Conservation (phyloP, 2,797 vertebrate species). For the Coracias cyanogaster region DNA sequence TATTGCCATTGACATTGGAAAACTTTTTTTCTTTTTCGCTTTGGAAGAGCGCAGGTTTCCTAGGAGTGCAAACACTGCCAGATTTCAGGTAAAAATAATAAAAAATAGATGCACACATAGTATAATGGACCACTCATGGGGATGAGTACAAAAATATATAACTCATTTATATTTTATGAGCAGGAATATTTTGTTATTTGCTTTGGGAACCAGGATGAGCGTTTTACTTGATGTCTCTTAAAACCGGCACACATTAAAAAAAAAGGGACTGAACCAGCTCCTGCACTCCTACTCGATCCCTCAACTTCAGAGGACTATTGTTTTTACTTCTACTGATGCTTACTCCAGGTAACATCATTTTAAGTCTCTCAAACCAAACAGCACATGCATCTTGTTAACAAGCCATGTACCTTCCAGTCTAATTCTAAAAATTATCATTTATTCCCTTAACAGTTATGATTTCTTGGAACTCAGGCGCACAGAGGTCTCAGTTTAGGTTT, state of each 20-base stretch:
- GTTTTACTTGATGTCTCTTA: not conserved
- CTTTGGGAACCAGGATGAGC: not conserved
- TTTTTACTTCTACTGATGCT: not conserved
- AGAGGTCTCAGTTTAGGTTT: not conserved
- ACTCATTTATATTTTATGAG: conserved; percentile 34
- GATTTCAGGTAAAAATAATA: conserved; percentile 8
- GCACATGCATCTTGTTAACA: not conserved
- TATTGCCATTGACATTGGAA: not conserved
- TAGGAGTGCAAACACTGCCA: not conserved
- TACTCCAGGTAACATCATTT: not conserved
- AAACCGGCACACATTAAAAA: not conserved
- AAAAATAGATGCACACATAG: conserved; percentile 23
- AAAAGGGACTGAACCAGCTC: not conserved
- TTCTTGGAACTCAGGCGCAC: not conserved
- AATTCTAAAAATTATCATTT: not conserved
- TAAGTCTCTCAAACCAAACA: not conserved
- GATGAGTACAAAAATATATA: not conserved
- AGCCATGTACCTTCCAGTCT: not conserved
- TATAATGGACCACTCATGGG: not conserved
- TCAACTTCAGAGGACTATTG: not conserved
- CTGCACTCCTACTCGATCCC: not conserved
- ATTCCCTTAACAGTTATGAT: not conserved
- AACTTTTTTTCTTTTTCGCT: not conserved
- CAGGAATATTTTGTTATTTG: conserved; percentile 10
- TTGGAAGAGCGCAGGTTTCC: not conserved